Evolutionary conservation across 2,888 invertebrate species (phyloP), one percentile per base, ranked within the genome.

Genomic region (Crematogaster levior): DNA sequence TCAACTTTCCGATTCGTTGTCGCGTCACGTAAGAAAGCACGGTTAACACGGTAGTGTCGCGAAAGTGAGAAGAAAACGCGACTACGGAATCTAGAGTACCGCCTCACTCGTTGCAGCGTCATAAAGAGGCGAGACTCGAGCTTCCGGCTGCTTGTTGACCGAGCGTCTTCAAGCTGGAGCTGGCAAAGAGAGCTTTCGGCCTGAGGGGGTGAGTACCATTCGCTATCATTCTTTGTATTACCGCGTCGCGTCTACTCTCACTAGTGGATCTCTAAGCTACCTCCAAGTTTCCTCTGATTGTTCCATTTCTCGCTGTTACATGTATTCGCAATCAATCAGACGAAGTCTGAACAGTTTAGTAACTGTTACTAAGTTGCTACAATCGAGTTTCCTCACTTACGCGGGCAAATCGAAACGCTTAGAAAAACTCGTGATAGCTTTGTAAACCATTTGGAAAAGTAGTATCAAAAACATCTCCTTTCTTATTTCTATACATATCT

Each of bases 151-250:
- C 87, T 90, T 89, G 89, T 90, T 90, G 89, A 89, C 90, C 90
- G 89, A 90, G 90, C 88, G 90, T 90, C 93, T 91, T 92, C 92
- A 91, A 93, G 91, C 93, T 91, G 91, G 91, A 92, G 92, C 91
- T 93, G 87, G 92, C 92, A 91, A 93, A 93, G 92, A 92, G 92
- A 91, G 90, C 90, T 88, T 92, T 92, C 84, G 90, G 90, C 88
- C 86, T 91, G 85, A 91, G 91, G 91, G 92, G 92, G 93, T 93
- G 88, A 93, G 92, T 92, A 82, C 21, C 51, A 60, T 43, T n/a
- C 70, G 24, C 37, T 77, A 58, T 77, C 58, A 18, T 80, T 81
- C 77, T 48, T 66, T 60, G 24, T 58, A 37, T 74, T 30, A 27
- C 9, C 15, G 65, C 9, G 24, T 30, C 24, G 34, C 37, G 37